Evolutionary conservation across 2,113 vertebrate species (phyloP).

Genomic region (Casuarius casuarius): DNA sequence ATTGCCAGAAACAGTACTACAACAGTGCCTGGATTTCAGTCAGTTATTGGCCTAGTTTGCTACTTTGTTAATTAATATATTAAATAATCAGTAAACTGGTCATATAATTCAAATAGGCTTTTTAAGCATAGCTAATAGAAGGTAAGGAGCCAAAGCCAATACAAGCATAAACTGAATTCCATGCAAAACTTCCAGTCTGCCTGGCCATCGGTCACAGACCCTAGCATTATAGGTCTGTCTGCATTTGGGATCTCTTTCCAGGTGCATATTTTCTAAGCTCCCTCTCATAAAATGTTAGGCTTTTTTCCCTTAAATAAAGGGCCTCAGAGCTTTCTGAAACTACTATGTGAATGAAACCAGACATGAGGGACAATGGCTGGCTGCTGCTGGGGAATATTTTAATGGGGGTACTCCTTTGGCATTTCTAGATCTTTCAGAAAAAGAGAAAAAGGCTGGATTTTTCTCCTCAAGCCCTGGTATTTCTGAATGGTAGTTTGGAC

Average conservation of each 20-base stretch:
- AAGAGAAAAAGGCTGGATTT: neutral
- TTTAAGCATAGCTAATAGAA: neutral
- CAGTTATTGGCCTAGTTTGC: neutral
- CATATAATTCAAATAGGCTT: neutral
- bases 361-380: neutral
- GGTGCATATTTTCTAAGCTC: neutral
- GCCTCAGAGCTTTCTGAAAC: neutral
- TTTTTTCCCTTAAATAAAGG: neutral
- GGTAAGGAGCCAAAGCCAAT: neutral
- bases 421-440: neutral
- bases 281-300: neutral
- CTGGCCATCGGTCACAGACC: neutral
- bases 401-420: neutral
- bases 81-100: neutral
- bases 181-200: rapidly evolving
- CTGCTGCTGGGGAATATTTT: neutral
- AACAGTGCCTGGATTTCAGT: neutral
- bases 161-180: neutral
- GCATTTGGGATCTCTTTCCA: neutral
- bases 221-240: neutral
- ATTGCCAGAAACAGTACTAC: neutral
- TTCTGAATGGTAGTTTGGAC: neutral
- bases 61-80: neutral
- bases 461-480: neutral
- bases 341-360: neutral